Percentiles rank a stretch among this genome's conserved stretches.
These are phyloP conservation scores for Acheta domesticus DNA, from an alignment of 2,888 invertebrate genomes.

Conservation along the genomic window DNA sequence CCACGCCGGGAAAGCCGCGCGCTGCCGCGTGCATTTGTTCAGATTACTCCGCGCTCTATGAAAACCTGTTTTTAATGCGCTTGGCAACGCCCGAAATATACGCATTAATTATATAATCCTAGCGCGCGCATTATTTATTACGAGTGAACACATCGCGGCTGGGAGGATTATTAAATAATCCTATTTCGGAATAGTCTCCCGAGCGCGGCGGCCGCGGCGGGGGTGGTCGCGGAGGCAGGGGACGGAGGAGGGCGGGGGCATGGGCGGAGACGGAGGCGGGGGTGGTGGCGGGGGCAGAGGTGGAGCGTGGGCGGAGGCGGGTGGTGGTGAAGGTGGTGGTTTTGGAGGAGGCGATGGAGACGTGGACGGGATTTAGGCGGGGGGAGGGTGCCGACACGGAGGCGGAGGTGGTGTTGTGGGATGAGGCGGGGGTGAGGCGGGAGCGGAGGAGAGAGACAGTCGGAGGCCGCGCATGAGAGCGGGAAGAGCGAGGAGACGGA, in stretches of 20 bases:
- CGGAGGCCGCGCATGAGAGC: too few relatives aligned
- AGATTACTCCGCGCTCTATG: slow-evolving; percentile 9
- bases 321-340: too few relatives aligned
- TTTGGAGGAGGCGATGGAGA: too few relatives aligned
- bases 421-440: too few relatives aligned
- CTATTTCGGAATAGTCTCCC: slow-evolving; percentile 18
- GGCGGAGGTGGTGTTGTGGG: neutral
- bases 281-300: neutral
- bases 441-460: too few relatives aligned
- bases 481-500: too few relatives aligned
- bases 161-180: slow-evolving; percentile 18
- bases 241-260: neutral
- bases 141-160: slow-evolving; percentile 18
- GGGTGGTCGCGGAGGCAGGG: neutral
- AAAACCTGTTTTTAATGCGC: slow-evolving; percentile 18
- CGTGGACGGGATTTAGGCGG: too few relatives aligned
- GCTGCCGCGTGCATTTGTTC: neutral
- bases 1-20: neutral
- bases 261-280: neutral
- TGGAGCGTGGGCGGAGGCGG: too few relatives aligned
- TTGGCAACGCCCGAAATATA: slow-evolving; percentile 9
- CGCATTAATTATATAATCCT: slow-evolving; percentile 18
- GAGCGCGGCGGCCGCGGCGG: neutral
- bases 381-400: too few relatives aligned
- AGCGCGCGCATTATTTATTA: slow-evolving; percentile 18